Evolutionary conservation across 2,113 vertebrate species (phyloP).

Genomic region (Barbus barbus): DNA sequence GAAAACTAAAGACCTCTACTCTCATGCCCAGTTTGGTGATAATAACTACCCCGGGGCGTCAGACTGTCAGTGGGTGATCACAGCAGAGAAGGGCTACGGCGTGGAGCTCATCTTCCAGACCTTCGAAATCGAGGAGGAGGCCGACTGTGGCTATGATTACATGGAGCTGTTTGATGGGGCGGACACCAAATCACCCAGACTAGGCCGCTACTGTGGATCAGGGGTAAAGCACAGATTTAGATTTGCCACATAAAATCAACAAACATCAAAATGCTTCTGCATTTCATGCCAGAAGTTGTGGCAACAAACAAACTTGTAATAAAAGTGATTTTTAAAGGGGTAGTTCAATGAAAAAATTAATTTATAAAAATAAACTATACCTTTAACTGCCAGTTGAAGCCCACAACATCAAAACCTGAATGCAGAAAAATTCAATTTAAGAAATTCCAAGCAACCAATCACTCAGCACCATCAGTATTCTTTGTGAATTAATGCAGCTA

Average conservation of each 20-base stretch:
- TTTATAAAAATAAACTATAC: background rate
- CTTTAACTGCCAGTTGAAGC: background rate
- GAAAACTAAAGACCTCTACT: conserved; percentile 93
- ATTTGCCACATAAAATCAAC: background rate
- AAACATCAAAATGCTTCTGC: background rate
- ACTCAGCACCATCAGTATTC: background rate
- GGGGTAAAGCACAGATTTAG: conserved; percentile 77
- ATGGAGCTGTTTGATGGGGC: conserved; percentile 94
- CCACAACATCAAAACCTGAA: background rate
- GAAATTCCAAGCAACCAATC: background rate
- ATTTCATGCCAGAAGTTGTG: background rate
- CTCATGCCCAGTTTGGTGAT: conserved; percentile 95
- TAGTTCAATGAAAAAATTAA: no score
- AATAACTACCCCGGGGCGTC: conserved; percentile 89
- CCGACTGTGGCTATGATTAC: conserved; percentile 92
- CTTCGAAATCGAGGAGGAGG: conserved; percentile 94
- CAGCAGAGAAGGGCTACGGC: conserved; percentile 90
- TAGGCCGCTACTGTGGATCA: conserved; percentile 91
- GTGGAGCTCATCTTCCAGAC: conserved; percentile 96
- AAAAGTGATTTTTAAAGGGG: background rate
- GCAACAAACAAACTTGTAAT: background rate
- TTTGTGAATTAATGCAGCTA: background rate
- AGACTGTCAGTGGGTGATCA: conserved; percentile 93
- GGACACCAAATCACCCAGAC: conserved; percentile 85
- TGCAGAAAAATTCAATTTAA: background rate